These are phyloP conservation scores for Lithosia quadra DNA, from an alignment of 2,888 invertebrate genomes.

Conservation along the genomic window DNA sequence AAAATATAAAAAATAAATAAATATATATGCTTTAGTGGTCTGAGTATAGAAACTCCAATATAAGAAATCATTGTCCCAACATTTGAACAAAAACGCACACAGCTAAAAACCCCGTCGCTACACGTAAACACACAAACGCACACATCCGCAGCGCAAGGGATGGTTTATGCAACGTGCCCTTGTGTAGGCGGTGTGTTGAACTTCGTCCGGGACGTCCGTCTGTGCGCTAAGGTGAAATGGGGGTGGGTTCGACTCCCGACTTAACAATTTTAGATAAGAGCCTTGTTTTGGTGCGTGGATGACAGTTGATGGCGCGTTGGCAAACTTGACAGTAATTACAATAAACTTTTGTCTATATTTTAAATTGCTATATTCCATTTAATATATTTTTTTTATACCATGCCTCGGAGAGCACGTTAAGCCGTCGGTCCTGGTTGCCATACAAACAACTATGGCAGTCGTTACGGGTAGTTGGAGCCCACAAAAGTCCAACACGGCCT, in stretches of 20 bases:
- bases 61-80: background rate
- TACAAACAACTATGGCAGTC: too few species aligned
- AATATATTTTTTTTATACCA: too few species aligned
- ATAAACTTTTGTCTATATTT: too few species aligned
- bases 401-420: too few species aligned
- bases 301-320: background rate
- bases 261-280: slow-evolving; percentile 12
- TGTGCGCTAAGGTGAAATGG: slow-evolving; percentile 42
- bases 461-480: too few species aligned
- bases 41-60: too few species aligned
- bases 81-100: slow-evolving; percentile 26
- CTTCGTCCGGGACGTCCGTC: slow-evolving; percentile 54
- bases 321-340: background rate
- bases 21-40: too few species aligned
- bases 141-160: slow-evolving; percentile 31
- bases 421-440: too few species aligned
- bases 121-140: slow-evolving; percentile 19
- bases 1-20: too few species aligned
- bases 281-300: slow-evolving; percentile 18
- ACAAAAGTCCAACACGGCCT: too few species aligned
- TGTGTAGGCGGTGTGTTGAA: slow-evolving; percentile 49
- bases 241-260: slow-evolving; percentile 38
- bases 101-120: slow-evolving; percentile 13
- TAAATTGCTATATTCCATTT: too few species aligned
- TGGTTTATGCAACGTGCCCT: slow-evolving; percentile 56